These are phyloP conservation scores for Drosophila neonasuta DNA, from an alignment of 2,888 invertebrate genomes.

Conservation along the genomic window DNA sequence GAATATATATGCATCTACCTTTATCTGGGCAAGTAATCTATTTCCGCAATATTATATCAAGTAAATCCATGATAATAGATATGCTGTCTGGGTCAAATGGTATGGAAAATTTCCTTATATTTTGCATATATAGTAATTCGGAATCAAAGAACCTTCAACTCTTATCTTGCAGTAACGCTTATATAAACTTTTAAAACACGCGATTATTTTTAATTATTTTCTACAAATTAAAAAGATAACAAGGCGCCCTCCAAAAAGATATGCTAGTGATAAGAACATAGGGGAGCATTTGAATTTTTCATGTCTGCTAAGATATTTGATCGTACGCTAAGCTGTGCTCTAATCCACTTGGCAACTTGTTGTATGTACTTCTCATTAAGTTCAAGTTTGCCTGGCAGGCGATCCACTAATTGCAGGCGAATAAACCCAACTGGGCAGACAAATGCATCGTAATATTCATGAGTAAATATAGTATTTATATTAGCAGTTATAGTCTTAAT, in stretches of 20 bases:
- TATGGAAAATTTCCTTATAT: background rate
- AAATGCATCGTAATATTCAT: background rate
- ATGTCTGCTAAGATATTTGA: background rate
- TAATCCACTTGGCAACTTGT: conserved; percentile 24
- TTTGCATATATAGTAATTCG: conserved; percentile 13
- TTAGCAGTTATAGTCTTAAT: conserved; percentile 1
- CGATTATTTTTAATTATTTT: conserved; percentile 48
- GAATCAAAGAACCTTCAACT: conserved; percentile 2
- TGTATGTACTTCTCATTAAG: background rate
- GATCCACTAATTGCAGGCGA: conserved; percentile 5
- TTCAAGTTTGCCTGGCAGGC: conserved; percentile 10
- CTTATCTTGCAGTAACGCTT: conserved; percentile 31
- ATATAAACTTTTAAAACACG: conserved; percentile 10
- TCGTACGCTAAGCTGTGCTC: conserved; percentile 6
- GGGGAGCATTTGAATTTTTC: conserved; percentile 19
- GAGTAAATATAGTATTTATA: background rate
- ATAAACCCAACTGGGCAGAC: background rate
- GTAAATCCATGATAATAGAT: background rate
- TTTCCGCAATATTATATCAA: background rate
- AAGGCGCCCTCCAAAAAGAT: conserved; percentile 6
- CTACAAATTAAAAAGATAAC: conserved; percentile 26
- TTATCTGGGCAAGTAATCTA: background rate
- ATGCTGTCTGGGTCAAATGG: background rate
- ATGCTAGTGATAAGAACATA: conserved; percentile 28
- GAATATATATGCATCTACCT: background rate